These are phyloP conservation scores for Cyprinella venusta DNA, from an alignment of 2,797 vertebrate species.

Conservation along the genomic window DNA sequence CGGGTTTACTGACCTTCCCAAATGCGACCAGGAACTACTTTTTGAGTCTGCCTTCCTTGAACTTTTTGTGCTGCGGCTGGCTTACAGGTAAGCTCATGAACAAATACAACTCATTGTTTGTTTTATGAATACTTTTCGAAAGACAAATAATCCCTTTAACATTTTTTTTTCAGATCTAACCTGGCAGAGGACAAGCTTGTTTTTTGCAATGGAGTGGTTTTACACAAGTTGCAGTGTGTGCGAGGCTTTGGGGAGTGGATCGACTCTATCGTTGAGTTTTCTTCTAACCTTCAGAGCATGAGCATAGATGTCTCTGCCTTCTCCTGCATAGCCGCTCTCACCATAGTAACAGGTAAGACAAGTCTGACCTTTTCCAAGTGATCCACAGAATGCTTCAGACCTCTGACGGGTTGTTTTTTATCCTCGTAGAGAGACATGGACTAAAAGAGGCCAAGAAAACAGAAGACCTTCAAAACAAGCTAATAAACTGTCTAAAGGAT, in stretches of 20 bases:
- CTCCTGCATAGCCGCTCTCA: conserved; percentile 92
- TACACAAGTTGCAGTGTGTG: conserved; percentile 92
- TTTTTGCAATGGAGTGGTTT: conserved; percentile 95
- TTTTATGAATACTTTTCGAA: background rate
- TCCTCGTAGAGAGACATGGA: conserved; percentile 88
- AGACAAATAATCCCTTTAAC: background rate
- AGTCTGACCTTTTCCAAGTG: conserved; percentile 18
- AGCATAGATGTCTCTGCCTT: conserved; percentile 93
- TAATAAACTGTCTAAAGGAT: conserved; percentile 92
- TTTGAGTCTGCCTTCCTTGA: conserved; percentile 97
- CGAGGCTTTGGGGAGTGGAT: conserved; percentile 98
- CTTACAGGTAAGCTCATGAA: conserved; percentile 83
- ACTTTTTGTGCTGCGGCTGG: conserved; percentile 92
- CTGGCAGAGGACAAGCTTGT: conserved; percentile 93
- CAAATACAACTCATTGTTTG: background rate
- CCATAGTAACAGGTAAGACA: conserved; percentile 92
- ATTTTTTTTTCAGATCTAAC: conserved; percentile 80
- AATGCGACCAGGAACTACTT: conserved; percentile 93
- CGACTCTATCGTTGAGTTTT: conserved; percentile 95
- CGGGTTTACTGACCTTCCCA: conserved; percentile 86
- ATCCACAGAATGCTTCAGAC: conserved; percentile 11
- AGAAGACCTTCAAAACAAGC: conserved; percentile 92
- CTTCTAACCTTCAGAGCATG: conserved; percentile 92
- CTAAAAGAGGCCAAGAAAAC: conserved; percentile 93
- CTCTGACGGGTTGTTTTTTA: conserved; percentile 7